Evolutionary conservation across 1,140 invertebrate species (phyloP).

Genomic region (Cotesia glomerata): DNA sequence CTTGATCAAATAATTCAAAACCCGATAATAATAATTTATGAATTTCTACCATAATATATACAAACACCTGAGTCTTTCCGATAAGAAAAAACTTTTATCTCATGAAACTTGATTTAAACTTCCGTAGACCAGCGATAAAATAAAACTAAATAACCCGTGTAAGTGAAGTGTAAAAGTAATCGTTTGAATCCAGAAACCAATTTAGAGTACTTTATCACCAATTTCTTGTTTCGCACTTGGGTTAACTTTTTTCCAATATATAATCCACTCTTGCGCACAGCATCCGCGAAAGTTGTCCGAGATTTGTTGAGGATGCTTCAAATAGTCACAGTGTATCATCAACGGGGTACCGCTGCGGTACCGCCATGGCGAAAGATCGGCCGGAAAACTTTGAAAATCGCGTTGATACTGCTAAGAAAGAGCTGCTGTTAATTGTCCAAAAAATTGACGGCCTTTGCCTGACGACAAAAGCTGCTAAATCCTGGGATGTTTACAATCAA

Average conservation of each 20-base stretch:
- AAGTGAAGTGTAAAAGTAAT: constrained; percentile 27
- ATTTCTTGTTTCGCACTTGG: constrained; percentile 48
- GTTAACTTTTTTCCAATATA: constrained; percentile 36
- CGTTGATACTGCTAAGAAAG: constrained; percentile 40
- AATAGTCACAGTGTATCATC: constrained; percentile 33
- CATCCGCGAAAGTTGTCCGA: constrained; percentile 18
- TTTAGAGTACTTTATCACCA: constrained; percentile 24
- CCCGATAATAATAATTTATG: too few relatives aligned
- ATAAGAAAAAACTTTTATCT: constrained; percentile 4
- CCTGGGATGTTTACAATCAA: constrained; percentile 29
- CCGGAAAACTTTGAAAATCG: constrained; percentile 24
- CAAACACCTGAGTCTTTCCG: too few relatives aligned
- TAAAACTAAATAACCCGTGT: neutral
- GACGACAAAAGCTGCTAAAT: constrained; percentile 19
- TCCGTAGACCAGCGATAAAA: neutral
- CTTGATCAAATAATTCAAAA: too few relatives aligned
- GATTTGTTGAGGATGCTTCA: constrained; percentile 36
- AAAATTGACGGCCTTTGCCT: constrained; percentile 36
- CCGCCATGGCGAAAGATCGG: constrained; percentile 38
- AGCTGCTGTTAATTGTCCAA: constrained; percentile 37
- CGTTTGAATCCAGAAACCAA: constrained; percentile 35
- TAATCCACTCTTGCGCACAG: constrained; percentile 45
- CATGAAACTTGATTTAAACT: neutral
- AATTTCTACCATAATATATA: too few relatives aligned
- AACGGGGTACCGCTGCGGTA: constrained; percentile 11